phyloP scores from a whole-genome alignment of 2,797 vertebrate genomes.

The Tangara arthus region DNA sequence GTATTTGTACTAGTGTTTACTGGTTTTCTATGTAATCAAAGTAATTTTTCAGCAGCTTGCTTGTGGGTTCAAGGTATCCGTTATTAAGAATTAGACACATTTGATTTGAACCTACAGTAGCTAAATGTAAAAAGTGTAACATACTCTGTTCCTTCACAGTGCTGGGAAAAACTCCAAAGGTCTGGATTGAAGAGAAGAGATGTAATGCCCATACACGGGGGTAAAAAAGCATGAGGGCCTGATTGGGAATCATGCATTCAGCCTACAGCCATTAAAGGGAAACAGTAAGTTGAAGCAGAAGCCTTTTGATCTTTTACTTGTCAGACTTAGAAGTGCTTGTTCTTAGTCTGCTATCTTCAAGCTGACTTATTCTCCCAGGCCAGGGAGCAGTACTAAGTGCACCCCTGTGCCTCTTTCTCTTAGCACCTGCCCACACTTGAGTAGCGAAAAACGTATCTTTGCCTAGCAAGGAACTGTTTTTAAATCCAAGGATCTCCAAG shows the following conservation, averaged over 20 bases:
- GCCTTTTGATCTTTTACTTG: not conserved
- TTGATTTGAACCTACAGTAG: conserved; percentile 4
- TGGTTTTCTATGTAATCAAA: not conserved
- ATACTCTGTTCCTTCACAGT: not conserved
- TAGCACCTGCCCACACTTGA: not conserved
- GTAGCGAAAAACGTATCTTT: not conserved
- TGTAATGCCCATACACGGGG: conserved; percentile 37
- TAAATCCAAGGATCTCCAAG: not conserved
- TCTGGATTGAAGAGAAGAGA: not conserved
- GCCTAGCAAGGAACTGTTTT: not conserved
- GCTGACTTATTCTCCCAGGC: not conserved
- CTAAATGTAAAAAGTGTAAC: conserved; percentile 11
- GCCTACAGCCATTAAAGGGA: conserved; percentile 42
- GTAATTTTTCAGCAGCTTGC: not conserved
- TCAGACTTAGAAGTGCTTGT: not conserved
- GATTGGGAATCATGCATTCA: not conserved
- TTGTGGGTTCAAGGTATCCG: not conserved
- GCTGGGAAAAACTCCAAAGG: conserved; percentile 46
- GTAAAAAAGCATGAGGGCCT: conserved; percentile 17
- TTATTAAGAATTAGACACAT: not conserved
- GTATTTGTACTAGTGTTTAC: not conserved
- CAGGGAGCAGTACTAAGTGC: not conserved
- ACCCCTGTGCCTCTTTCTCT: not conserved
- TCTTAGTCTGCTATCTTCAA: not conserved
- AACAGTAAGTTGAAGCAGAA: conserved; percentile 1